Evolutionary conservation across 2,113 vertebrate genomes (phyloP).

Genomic region (Lasiurus borealis): DNA sequence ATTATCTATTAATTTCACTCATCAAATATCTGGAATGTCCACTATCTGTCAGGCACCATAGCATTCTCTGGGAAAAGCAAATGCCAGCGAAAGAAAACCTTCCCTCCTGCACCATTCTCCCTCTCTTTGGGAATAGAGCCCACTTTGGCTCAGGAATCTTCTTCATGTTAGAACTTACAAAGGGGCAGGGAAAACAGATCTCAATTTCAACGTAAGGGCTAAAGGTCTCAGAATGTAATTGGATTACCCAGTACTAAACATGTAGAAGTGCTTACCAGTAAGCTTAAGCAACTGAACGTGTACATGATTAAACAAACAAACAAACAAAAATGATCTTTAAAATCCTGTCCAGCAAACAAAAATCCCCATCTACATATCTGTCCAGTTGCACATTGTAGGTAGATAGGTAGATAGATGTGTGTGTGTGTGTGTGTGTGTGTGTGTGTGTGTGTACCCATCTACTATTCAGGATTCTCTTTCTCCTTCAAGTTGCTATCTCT

Average conservation of each 20-base stretch:
- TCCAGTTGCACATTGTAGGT: rapidly evolving
- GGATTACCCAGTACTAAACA: neutral
- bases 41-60: neutral
- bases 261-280: neutral
- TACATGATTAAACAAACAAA: neutral
- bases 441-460: too few species aligned
- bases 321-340: neutral
- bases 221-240: neutral
- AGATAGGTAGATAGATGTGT: neutral
- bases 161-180: neutral
- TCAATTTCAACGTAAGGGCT: neutral
- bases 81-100: neutral
- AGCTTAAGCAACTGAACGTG: neutral
- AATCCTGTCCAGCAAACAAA: neutral
- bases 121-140: neutral
- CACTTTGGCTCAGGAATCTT: neutral
- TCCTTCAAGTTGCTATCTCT: neutral
- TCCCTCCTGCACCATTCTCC: neutral
- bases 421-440: neutral
- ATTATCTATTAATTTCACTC: neutral
- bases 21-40: neutral
- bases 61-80: neutral
- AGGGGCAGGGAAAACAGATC: neutral
- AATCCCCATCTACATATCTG: neutral
- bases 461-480: neutral